Percentiles rank a stretch among this genome's conserved stretches.
Evolutionary conservation across 2,797 vertebrate species (phyloP).

Genomic region (Helarctos malayanus): DNA sequence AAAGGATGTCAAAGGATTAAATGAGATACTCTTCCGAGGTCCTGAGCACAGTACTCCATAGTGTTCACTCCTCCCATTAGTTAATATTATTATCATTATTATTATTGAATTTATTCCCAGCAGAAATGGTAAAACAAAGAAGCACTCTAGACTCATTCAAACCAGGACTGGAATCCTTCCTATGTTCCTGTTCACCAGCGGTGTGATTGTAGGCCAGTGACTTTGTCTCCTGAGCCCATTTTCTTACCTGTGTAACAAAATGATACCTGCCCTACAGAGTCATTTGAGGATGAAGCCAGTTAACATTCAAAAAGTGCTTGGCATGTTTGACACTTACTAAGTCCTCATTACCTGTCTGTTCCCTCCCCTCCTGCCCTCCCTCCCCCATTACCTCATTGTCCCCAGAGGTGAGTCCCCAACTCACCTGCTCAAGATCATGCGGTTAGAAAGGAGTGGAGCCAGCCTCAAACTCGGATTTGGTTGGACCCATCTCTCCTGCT

Average conservation of each 20-base stretch:
- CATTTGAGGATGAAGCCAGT: not conserved
- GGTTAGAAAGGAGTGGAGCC: not conserved
- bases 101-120: not conserved
- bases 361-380: not conserved
- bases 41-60: not conserved
- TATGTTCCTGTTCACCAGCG: not conserved
- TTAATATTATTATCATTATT: not conserved
- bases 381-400: fast-evolving
- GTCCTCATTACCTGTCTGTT: not conserved
- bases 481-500: not conserved
- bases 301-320: not conserved
- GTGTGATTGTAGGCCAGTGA: not conserved
- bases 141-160: not conserved
- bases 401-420: not conserved
- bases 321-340: not conserved
- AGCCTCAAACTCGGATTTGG: not conserved
- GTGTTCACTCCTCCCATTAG: not conserved
- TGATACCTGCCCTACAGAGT: not conserved
- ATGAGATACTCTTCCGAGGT: not conserved
- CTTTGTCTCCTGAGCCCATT: not conserved
- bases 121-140: not conserved
- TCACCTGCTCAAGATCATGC: not conserved
- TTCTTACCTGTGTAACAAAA: not conserved
- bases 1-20: not conserved
- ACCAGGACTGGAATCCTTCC: not conserved